These are phyloP conservation scores for Telenomus remus DNA, from an alignment of 1,140 invertebrate species.

Conservation along the genomic window DNA sequence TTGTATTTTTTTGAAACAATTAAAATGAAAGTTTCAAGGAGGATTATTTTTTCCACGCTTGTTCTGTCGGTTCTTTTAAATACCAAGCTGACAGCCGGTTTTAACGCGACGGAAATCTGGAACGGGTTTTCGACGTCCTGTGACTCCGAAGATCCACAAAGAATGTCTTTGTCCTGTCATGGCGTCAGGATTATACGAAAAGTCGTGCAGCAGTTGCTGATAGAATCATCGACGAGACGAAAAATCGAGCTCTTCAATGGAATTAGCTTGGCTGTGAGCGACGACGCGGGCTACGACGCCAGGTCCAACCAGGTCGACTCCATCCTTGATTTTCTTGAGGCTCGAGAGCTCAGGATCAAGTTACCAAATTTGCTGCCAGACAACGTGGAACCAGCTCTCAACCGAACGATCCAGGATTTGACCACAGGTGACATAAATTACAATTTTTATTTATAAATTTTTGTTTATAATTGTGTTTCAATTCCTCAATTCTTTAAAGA, in stretches of 20 bases:
- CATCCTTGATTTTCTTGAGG: conserved; percentile 80
- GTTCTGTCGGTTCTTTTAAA: conserved; percentile 20
- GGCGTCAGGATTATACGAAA: conserved; percentile 73
- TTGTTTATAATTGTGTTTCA: too few relatives aligned
- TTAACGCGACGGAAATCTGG: conserved; percentile 58
- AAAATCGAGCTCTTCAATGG: conserved; percentile 79
- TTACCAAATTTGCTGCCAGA: conserved; percentile 78
- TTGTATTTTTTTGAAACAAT: conserved; percentile 2
- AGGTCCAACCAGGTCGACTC: conserved; percentile 75
- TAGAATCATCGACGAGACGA: conserved; percentile 63
- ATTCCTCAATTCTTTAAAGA: conserved; percentile 2
- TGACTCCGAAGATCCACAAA: conserved; percentile 62
- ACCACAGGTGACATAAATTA: conserved; percentile 53
- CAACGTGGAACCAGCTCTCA: conserved; percentile 63
- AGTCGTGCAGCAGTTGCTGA: conserved; percentile 73
- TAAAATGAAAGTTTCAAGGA: conserved; percentile 26
- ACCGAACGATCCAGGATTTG: conserved; percentile 59
- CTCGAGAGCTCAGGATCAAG: conserved; percentile 82
- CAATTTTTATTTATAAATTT: too few relatives aligned
- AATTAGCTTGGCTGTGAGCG: conserved; percentile 76
- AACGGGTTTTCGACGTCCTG: conserved; percentile 64
- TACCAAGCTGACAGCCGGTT: conserved; percentile 2
- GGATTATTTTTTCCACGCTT: conserved; percentile 16
- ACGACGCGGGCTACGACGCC: conserved; percentile 63
- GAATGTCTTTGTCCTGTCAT: conserved; percentile 73